Conservation (phyloP, 2,113 vertebrate genomes). For the Pogona vitticeps region DNA sequence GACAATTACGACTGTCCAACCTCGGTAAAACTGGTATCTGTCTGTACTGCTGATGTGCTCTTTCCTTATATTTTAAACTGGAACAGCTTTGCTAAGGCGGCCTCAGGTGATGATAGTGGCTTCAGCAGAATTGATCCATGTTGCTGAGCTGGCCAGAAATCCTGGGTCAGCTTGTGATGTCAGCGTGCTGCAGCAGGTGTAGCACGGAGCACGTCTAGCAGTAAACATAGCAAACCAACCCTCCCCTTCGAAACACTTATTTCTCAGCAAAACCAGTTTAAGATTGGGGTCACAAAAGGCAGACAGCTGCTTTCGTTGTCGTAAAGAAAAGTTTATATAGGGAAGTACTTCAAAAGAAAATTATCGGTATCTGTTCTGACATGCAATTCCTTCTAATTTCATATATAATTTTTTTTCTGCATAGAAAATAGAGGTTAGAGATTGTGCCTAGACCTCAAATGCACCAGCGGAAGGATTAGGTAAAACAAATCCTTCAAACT, state of each 20-base stretch:
- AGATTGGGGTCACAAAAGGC: conserved; percentile 42
- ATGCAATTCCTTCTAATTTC: conserved; percentile 71
- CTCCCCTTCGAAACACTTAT: background rate
- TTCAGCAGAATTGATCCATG: background rate
- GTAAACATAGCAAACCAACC: background rate
- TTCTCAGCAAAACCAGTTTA: background rate
- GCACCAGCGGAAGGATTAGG: conserved; percentile 85
- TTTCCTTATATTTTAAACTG: background rate
- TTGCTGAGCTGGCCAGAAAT: background rate
- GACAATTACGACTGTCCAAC: background rate
- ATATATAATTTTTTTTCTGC: conserved; percentile 79
- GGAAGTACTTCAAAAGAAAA: conserved; percentile 60
- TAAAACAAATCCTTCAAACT: conserved; percentile 80
- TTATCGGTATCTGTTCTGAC: conserved; percentile 20
- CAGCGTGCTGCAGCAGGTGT: background rate
- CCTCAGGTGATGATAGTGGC: background rate
- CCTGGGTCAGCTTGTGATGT: background rate
- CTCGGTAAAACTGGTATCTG: background rate
- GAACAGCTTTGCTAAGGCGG: background rate
- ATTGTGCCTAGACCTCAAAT: conserved; percentile 87
- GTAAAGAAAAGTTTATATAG: conserved; percentile 66
- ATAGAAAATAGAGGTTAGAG: conserved; percentile 83
- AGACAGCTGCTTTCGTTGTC: conserved; percentile 64
- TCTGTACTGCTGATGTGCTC: background rate
- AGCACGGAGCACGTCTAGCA: background rate